Conservation (phyloP, 2,888 invertebrate species). For the Mesorhabditis belari region DNA sequence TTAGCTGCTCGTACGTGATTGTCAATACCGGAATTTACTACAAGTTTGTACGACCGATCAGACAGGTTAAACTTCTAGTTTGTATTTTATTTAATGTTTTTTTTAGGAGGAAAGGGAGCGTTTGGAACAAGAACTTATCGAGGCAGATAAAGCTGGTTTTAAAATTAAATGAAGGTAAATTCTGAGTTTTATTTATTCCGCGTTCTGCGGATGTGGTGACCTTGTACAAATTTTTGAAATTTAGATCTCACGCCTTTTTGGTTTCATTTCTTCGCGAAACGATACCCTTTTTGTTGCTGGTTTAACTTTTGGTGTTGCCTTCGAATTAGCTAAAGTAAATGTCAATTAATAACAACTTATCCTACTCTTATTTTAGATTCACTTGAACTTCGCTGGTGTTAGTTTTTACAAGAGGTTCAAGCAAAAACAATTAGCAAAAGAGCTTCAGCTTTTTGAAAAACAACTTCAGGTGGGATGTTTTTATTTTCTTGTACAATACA, state of each 20-base stretch:
- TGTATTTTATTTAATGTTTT: not conserved
- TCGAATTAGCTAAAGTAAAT: conserved; percentile 43
- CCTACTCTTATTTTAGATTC: not conserved
- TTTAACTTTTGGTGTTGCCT: conserved; percentile 36
- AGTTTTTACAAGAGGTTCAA: conserved; percentile 45
- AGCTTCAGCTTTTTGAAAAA: conserved; percentile 37
- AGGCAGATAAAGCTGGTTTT: conserved; percentile 48
- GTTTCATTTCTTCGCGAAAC: conserved; percentile 8
- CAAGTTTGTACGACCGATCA: conserved; percentile 42
- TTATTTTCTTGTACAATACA: too few species aligned
- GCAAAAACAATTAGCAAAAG: conserved; percentile 41
- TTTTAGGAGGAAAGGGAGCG: conserved; percentile 37
- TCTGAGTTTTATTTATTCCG: not conserved
- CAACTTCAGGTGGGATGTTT: not conserved
- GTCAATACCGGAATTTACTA: conserved; percentile 46
- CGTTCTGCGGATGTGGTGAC: not conserved
- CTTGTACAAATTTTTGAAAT: not conserved
- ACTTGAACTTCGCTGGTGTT: conserved; percentile 30
- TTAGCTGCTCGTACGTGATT: conserved; percentile 41
- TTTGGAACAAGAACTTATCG: conserved; percentile 46
- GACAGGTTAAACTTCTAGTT: conserved; percentile 10
- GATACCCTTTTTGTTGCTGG: conserved; percentile 30
- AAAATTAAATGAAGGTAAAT: conserved; percentile 23
- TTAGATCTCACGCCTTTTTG: conserved; percentile 12
- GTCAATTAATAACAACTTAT: not conserved